Evolutionary conservation across 2,113 vertebrate genomes (phyloP).

Genomic region (Platycercus adscitus): DNA sequence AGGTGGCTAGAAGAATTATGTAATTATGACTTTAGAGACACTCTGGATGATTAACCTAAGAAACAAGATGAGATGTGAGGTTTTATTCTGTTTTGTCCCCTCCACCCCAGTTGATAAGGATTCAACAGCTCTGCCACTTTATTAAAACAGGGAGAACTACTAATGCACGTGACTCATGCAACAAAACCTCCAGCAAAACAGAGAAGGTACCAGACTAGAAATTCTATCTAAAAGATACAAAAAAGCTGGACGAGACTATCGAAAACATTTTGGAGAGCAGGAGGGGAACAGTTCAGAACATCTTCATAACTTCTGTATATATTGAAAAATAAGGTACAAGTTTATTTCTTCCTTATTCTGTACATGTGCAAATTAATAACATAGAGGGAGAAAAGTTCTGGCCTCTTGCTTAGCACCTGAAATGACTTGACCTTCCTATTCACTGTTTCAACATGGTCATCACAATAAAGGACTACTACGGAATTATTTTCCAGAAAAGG

Average conservation of each 20-base stretch:
- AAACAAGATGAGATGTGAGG: not conserved
- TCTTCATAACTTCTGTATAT: conserved; percentile 31
- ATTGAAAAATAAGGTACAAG: not conserved
- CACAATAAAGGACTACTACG: not conserved
- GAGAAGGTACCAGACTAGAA: conserved; percentile 5
- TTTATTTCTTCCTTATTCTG: not conserved
- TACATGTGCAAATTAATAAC: not conserved
- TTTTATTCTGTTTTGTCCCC: not conserved
- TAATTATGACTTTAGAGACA: not conserved
- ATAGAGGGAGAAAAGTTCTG: not conserved
- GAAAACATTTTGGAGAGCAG: conserved; percentile 30
- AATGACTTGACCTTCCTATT: not conserved
- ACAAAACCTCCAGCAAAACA: conserved; percentile 1
- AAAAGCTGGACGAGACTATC: conserved; percentile 22
- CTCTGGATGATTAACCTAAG: not conserved
- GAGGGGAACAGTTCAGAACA: conserved; percentile 37
- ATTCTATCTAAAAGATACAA: conserved; percentile 5
- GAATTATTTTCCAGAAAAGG: not conserved
- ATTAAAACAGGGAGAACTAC: conserved; percentile 49
- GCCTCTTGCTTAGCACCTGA: not conserved
- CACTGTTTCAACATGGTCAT: not conserved
- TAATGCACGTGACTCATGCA: conserved; percentile 44
- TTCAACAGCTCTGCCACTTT: conserved; percentile 5
- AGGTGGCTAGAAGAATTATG: not conserved
- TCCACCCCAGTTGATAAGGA: not conserved